These are phyloP conservation scores for Rachycentron canadum DNA, from an alignment of 2,797 vertebrate species.

Conservation along the genomic window DNA sequence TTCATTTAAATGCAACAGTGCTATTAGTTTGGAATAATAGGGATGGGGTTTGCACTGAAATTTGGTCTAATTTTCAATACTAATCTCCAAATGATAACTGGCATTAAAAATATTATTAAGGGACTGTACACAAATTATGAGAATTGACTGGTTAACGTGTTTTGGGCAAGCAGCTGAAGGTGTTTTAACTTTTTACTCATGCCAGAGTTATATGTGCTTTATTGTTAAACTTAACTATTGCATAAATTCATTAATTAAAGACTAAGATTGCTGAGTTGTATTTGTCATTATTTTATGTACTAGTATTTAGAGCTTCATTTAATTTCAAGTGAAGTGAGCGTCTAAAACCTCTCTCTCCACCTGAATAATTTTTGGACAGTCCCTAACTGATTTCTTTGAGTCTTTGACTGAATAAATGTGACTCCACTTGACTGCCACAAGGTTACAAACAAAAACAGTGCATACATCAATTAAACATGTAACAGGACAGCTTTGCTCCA, in stretches of 20 bases:
- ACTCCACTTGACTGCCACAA: conserved; percentile 24
- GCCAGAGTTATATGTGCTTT: background rate
- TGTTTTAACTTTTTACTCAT: background rate
- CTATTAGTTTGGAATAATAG: conserved; percentile 26
- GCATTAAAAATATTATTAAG: background rate
- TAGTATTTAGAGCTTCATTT: background rate
- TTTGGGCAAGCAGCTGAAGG: background rate
- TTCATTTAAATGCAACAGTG: conserved; percentile 21
- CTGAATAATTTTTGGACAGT: background rate
- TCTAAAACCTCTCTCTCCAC: rapidly evolving
- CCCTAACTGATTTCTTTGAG: background rate
- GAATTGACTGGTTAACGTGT: background rate
- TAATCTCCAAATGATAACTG: background rate
- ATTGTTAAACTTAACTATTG: background rate
- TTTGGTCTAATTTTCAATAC: conserved; percentile 16
- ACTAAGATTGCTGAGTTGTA: background rate
- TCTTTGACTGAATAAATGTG: background rate
- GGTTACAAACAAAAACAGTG: conserved; percentile 39
- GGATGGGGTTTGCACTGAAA: conserved; percentile 2
- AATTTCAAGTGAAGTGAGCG: background rate
- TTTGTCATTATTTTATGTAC: no score
- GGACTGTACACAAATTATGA: background rate
- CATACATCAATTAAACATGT: conserved; percentile 57
- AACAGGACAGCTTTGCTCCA: conserved; percentile 55
- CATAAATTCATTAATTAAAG: background rate